Evolutionary conservation across 2,113 vertebrate genomes (phyloP).

Genomic region (Alouatta palliata): DNA sequence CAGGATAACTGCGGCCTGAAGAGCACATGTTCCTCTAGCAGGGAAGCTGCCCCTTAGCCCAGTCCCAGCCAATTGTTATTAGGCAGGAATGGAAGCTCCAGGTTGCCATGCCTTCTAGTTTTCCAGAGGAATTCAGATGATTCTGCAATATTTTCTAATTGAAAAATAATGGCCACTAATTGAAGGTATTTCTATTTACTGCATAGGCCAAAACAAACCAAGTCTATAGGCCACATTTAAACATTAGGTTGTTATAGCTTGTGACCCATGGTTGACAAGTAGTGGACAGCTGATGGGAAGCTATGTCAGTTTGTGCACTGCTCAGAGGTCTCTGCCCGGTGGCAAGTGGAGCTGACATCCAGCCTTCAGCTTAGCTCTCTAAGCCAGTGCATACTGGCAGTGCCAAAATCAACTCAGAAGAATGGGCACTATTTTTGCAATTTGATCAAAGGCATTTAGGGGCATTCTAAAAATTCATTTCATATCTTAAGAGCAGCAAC

Average conservation of each 20-base stretch:
- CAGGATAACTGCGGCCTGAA: accelerated
- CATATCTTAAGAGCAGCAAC: neutral
- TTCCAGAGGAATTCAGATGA: neutral
- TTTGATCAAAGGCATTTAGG: neutral
- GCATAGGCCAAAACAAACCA: neutral
- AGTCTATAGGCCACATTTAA: neutral
- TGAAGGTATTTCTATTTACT: neutral
- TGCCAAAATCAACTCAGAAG: neutral
- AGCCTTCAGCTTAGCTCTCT: neutral
- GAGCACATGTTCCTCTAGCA: neutral
- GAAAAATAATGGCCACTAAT: neutral
- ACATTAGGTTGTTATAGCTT: neutral
- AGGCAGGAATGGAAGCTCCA: neutral
- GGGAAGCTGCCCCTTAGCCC: neutral
- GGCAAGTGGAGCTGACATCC: neutral
- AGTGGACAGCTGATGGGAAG: neutral
- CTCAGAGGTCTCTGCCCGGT: neutral
- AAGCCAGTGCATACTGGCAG: neutral
- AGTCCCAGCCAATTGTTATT: neutral
- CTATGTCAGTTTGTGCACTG: neutral
- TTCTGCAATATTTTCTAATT: neutral
- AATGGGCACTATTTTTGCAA: neutral
- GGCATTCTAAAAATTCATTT: neutral
- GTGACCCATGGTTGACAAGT: neutral
- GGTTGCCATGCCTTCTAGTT: neutral